Conservation (phyloP, 2,888 invertebrate species). For the Diarsia mendica region DNA sequence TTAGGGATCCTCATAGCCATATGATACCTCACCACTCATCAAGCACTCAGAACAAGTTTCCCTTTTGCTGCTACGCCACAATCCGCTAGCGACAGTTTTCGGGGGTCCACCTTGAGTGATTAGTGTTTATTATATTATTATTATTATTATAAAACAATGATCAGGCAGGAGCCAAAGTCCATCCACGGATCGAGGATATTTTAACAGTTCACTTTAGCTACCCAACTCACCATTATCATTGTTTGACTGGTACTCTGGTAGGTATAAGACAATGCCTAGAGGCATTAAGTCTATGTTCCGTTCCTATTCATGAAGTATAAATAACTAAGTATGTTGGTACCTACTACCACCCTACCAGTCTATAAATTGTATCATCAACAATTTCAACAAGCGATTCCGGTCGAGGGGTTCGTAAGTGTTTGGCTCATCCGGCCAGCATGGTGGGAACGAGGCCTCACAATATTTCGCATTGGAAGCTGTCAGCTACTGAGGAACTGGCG, state of each 20-base stretch:
- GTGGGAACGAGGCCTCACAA: slow-evolving; percentile 43
- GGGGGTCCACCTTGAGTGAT: not conserved
- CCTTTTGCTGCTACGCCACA: not conserved
- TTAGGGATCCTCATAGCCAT: not conserved
- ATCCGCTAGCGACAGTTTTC: not conserved
- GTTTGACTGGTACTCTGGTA: not conserved
- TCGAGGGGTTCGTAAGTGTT: slow-evolving; percentile 25
- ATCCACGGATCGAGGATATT: not conserved
- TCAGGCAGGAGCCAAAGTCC: not conserved
- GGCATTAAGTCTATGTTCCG: not conserved
- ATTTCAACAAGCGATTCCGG: slow-evolving; percentile 45
- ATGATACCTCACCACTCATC: not conserved
- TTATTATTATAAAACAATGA: not conserved
- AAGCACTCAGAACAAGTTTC: not conserved
- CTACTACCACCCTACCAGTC: not conserved
- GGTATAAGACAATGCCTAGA: not conserved
- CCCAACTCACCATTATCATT: not conserved
- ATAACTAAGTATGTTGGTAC: not conserved
- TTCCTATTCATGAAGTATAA: not conserved
- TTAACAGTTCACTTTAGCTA: not conserved
- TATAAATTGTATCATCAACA: slow-evolving; percentile 24
- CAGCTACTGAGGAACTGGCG: not conserved
- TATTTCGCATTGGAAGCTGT: slow-evolving; percentile 14
- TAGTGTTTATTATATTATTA: not conserved
- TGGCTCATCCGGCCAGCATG: slow-evolving; percentile 33